A percentile compares a stretch with the other conserved stretches of the same genome.
phyloP scores from a whole-genome alignment of 2,113 vertebrate genomes.

The Esox niger region DNA sequence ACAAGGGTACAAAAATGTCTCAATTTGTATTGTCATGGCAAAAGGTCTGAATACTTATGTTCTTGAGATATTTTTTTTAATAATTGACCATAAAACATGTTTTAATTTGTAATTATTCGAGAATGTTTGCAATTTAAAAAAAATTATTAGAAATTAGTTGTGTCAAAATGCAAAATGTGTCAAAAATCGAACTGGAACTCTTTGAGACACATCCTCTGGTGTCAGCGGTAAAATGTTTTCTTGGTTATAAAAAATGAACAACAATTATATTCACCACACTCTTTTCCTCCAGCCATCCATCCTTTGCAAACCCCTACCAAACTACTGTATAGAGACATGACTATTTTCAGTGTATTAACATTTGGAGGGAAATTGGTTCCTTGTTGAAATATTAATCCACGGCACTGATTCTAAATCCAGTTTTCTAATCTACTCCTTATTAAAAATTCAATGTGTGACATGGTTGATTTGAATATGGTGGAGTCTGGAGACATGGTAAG shows the following conservation, averaged over 20 bases:
- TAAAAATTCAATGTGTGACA: conserved; percentile 55
- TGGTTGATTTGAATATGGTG: conserved; percentile 48
- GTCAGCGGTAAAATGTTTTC: conserved; percentile 44
- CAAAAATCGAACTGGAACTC: too few relatives aligned
- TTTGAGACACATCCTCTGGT: conserved; percentile 6
- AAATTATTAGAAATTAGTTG: too few relatives aligned
- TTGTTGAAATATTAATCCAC: conserved; percentile 57
- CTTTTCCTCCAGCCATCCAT: conserved; percentile 1
- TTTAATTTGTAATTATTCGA: too few relatives aligned
- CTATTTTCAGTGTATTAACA: conserved; percentile 42
- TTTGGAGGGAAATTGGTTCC: conserved; percentile 53
- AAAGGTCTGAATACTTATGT: too few relatives aligned
- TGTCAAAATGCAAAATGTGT: too few relatives aligned
- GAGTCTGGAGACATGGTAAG: conserved; percentile 18
- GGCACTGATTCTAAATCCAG: conserved; percentile 60
- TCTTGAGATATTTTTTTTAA: too few relatives aligned
- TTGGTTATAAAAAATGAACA: conserved; percentile 53
- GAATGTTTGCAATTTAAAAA: too few relatives aligned
- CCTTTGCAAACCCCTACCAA: neutral
- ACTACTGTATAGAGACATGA: conserved; percentile 11
- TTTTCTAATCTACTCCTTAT: conserved; percentile 57
- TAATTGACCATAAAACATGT: too few relatives aligned
- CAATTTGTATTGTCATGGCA: too few relatives aligned
- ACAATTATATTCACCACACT: conserved; percentile 32
- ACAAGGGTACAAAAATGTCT: too few relatives aligned